Base-by-base conservation (phyloP, 2,888 invertebrate species). In the Myopa tessellatipennis region DNA sequence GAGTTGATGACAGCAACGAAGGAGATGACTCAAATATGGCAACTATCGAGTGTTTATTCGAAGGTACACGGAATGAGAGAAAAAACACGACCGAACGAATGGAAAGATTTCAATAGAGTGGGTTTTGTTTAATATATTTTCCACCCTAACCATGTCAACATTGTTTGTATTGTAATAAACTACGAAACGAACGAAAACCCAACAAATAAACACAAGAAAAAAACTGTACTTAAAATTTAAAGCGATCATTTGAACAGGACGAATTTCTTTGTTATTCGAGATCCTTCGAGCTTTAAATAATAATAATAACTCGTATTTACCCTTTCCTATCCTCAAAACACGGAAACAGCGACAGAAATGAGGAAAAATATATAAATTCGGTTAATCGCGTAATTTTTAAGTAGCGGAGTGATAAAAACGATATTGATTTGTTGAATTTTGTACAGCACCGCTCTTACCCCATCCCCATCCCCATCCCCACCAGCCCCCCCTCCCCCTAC, bases 91-190 rank as follows among this genome's bases (percentile, higher is more conserved):
- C 16, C 1, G 10, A 58, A 16, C 10, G 14, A n/a, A n/a, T 58
- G 6, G n/a, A 10, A 58, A n/a, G 6, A 16, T 58, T n/a, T n/a
- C 6, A 16, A n/a, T 58, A 6, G 1, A 16, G 52, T 12, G 14
- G 3, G 52, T 58, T 58, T n/a, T 14, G 0, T 14, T 50, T 50
- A 8, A 8, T 10, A 12, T n/a, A 6, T n/a, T 6, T 38, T n/a
- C 38, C 40, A 40, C 67, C 67, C 38, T 67, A 67, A 67, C 67
- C 67, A 40, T 36, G 67, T 38, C 67, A 67, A 67, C 67, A 38
- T 40, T 16, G 40, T 67, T n/a, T 67, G 16, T 18, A 67, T 67
- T 67, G 67, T 67, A 38, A 67, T 50, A 14, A 10, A 50, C 26
- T 26, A 26, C 26, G 26, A 26, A 50, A 50, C 50, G 14, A 50